Evolutionary conservation across 1,140 invertebrate species (phyloP).

Genomic region (Cardiocondyla obscurior): DNA sequence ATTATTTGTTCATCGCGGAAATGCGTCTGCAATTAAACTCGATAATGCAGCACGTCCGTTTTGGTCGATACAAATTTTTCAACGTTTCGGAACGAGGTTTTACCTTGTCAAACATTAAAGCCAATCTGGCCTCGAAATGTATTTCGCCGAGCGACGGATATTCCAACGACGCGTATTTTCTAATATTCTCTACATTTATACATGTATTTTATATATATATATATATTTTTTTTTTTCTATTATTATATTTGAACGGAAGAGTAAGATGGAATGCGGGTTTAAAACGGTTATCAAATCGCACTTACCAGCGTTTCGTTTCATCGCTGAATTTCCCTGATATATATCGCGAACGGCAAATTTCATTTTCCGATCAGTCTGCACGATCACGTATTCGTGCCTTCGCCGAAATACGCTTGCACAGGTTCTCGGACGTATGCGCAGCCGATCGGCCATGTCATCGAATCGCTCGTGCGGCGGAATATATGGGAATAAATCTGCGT

Average conservation of each 20-base stretch:
- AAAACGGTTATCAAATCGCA: background rate
- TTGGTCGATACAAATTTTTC: background rate
- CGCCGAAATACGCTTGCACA: background rate
- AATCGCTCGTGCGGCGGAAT: conserved; percentile 50
- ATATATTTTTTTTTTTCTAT: background rate
- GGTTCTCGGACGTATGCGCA: conserved; percentile 1
- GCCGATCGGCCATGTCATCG: conserved; percentile 47
- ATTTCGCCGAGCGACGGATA: background rate
- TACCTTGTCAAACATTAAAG: background rate
- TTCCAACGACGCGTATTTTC: background rate
- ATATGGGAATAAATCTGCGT: conserved; percentile 64
- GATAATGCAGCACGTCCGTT: background rate
- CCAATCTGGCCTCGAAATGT: background rate
- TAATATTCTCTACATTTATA: background rate
- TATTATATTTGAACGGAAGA: background rate
- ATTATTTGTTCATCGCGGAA: background rate
- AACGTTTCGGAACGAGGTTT: background rate
- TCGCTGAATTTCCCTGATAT: background rate
- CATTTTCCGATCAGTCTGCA: conserved; percentile 23
- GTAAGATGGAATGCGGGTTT: background rate
- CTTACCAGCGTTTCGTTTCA: background rate
- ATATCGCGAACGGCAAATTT: conserved; percentile 5
- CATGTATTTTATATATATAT: background rate
- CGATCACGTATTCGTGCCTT: conserved; percentile 13
- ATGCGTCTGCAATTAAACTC: conserved; percentile 5